Evolutionary conservation across 2,888 invertebrate species (phyloP).

Genomic region (Cosmopolites sordidus): DNA sequence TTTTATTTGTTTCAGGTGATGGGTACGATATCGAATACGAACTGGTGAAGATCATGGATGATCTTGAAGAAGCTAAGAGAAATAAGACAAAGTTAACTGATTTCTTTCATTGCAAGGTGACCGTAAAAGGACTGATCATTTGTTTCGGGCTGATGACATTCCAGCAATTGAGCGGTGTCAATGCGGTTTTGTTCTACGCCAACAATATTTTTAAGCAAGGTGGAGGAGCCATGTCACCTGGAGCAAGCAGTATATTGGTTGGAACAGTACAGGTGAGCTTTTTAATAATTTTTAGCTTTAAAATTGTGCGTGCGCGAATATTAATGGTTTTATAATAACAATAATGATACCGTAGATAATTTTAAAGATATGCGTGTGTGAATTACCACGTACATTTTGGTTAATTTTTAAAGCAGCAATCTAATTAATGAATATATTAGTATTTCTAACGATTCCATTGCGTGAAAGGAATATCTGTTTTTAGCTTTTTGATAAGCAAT

Average conservation of each 20-base stretch:
- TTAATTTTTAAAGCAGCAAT: too few relatives aligned
- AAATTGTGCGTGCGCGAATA: too few relatives aligned
- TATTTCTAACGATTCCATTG: too few relatives aligned
- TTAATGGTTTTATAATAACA: too few relatives aligned
- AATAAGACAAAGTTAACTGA: conserved; percentile 52
- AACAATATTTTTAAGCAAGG: conserved; percentile 42
- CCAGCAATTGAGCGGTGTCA: conserved; percentile 47
- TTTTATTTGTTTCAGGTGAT: conserved; percentile 33
- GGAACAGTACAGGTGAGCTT: conserved; percentile 45
- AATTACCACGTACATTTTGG: too few relatives aligned
- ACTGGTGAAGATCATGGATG: conserved; percentile 51
- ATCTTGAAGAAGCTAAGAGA: conserved; percentile 48
- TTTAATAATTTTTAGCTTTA: too few relatives aligned
- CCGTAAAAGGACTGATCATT: conserved; percentile 38
- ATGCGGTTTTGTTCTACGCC: conserved; percentile 45
- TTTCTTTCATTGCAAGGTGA: conserved; percentile 32
- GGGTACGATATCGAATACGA: conserved; percentile 57
- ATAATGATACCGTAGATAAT: too few relatives aligned
- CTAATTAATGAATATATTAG: too few relatives aligned
- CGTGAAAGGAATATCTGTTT: too few relatives aligned
- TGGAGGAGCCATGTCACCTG: conserved; percentile 37
- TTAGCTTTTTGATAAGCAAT: too few relatives aligned
- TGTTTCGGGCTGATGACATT: conserved; percentile 49
- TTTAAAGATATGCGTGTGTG: too few relatives aligned
- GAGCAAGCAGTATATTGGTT: conserved; percentile 47